A percentile compares a stretch with the other conserved stretches of the same genome.
phyloP scores from a whole-genome alignment of 2,797 vertebrate species.

The Allobates femoralis region DNA sequence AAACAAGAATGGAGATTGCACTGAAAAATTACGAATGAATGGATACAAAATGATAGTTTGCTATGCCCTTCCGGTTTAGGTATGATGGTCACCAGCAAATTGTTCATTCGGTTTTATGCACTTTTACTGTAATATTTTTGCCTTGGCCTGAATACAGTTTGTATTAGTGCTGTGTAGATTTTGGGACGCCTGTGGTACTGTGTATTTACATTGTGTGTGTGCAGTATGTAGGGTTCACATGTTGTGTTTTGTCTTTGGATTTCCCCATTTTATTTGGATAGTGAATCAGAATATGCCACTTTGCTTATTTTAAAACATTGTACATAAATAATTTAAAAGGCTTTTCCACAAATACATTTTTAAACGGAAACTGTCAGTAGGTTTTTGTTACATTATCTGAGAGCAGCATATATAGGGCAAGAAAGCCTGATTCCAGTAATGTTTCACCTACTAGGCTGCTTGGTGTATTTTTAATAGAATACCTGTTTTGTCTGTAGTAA shows the following conservation, averaged over 20 bases:
- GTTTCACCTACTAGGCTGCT: no score
- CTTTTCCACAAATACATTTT: no score
- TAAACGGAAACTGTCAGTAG: no score
- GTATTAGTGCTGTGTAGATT: slow-evolving; percentile 1
- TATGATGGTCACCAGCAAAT: slow-evolving; percentile 35
- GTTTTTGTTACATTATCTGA: no score
- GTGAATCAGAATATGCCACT: background rate
- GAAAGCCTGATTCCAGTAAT: no score
- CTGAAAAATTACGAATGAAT: slow-evolving; percentile 69
- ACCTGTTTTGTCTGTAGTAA: no score
- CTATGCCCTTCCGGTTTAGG: slow-evolving; percentile 29
- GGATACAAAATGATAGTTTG: slow-evolving; percentile 54
- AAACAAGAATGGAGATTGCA: slow-evolving; percentile 71
- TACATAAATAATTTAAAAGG: no score
- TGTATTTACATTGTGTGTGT: background rate
- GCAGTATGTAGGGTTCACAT: background rate
- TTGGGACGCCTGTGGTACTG: background rate
- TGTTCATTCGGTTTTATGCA: slow-evolving; percentile 5
- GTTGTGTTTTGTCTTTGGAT: background rate
- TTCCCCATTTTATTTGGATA: background rate
- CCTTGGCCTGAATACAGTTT: background rate
- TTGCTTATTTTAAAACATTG: background rate
- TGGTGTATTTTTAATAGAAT: no score
- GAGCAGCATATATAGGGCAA: no score
- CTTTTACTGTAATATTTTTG: background rate